These are phyloP conservation scores for Himalopsyche japonica DNA, from an alignment of 2,888 invertebrate genomes.

Conservation along the genomic window DNA sequence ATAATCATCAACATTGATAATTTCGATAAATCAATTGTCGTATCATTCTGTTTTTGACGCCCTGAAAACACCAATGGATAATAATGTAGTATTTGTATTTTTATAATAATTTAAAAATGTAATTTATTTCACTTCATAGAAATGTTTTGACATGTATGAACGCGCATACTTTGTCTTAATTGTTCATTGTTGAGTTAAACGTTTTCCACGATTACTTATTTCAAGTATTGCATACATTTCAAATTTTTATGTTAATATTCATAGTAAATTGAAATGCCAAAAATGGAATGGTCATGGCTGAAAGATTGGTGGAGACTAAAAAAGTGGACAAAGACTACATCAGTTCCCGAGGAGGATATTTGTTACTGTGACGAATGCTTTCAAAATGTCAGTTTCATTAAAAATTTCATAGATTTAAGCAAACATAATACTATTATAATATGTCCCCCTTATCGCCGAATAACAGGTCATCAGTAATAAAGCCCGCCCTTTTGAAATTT, in stretches of 20 bases:
- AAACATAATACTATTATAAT: constrained; percentile 29
- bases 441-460: neutral
- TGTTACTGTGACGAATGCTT: constrained; percentile 80
- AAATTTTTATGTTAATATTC: neutral
- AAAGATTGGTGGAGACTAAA: constrained; percentile 82
- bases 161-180: neutral
- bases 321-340: constrained; percentile 63
- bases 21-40: no score
- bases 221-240: neutral
- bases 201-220: neutral
- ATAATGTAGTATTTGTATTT: no score
- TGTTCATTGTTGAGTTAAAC: neutral
- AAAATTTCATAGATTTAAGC: constrained; percentile 42
- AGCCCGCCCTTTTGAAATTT: no score
- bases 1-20: no score
- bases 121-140: no score
- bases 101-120: no score
- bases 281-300: constrained; percentile 80
- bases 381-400: constrained; percentile 55
- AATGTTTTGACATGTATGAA: no score
- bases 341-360: constrained; percentile 61
- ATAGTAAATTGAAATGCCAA: neutral
- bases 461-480: no score
- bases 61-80: no score
- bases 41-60: no score